Evolutionary conservation across 2,113 vertebrate genomes (phyloP).

Genomic region (Climacteris rufus): DNA sequence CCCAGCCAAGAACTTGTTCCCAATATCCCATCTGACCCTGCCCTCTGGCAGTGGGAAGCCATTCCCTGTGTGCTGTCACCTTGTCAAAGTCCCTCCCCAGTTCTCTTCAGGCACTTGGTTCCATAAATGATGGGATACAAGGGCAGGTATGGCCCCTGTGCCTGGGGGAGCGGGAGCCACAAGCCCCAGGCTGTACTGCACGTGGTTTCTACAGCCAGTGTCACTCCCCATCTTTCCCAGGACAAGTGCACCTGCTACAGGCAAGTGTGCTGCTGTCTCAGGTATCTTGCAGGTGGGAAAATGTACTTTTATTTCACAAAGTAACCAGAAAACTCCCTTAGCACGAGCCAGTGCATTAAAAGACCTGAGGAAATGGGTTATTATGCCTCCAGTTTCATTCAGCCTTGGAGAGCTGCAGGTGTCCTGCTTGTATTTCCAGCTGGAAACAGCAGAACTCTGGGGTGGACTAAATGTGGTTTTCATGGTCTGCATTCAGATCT

Average conservation of each 20-base stretch:
- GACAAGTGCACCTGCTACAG: not conserved
- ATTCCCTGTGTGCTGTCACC: not conserved
- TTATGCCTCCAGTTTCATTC: not conserved
- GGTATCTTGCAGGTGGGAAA: not conserved
- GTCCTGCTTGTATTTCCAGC: not conserved
- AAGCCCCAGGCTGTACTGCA: too few relatives aligned
- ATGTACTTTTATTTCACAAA: not conserved
- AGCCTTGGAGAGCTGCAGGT: not conserved
- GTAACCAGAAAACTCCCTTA: not conserved
- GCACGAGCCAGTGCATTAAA: not conserved
- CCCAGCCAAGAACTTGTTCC: not conserved
- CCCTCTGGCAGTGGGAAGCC: not conserved
- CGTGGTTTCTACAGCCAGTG: too few relatives aligned
- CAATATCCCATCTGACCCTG: fast-evolving
- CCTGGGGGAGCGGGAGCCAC: not conserved
- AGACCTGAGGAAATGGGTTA: not conserved
- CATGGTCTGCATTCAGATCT: not conserved
- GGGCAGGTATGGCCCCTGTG: not conserved
- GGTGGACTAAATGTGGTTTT: not conserved
- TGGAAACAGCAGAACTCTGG: not conserved
- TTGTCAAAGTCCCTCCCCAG: not conserved
- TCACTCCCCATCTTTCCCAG: too few relatives aligned
- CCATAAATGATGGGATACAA: not conserved
- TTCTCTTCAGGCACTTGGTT: not conserved
- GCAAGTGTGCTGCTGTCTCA: not conserved